These are phyloP conservation scores for Deroplatys truncata DNA, from an alignment of 2,888 invertebrate genomes.

Conservation along the genomic window DNA sequence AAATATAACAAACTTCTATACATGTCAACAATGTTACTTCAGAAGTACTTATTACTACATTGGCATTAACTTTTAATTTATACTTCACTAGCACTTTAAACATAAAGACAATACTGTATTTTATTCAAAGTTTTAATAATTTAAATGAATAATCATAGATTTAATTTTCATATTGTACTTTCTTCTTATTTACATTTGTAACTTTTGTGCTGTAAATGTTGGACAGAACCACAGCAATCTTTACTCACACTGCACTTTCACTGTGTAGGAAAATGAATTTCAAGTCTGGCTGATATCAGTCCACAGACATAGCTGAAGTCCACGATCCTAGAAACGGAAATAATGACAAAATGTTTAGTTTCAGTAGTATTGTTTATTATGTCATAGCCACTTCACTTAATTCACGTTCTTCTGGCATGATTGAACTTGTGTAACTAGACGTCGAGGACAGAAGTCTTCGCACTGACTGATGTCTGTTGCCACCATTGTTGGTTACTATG, in stretches of 20 bases:
- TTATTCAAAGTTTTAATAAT: background rate
- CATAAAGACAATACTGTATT: background rate
- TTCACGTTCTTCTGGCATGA: slow-evolving; percentile 29
- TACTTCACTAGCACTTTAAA: background rate
- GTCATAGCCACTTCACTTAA: slow-evolving; percentile 29
- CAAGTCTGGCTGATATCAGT: background rate
- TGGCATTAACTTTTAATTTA: background rate
- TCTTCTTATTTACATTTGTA: background rate
- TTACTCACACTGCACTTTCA: background rate
- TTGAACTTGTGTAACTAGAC: slow-evolving; percentile 31
- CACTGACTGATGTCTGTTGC: slow-evolving; percentile 31
- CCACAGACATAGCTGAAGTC: no score
- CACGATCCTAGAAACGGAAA: no score
- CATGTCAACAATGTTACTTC: background rate
- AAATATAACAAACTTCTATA: background rate
- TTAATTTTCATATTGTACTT: background rate
- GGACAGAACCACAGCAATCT: background rate
- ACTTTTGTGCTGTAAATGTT: background rate
- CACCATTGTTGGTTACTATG: slow-evolving; percentile 11
- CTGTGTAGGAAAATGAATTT: background rate
- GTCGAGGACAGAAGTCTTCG: slow-evolving; percentile 33
- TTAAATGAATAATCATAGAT: background rate
- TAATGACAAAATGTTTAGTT: background rate
- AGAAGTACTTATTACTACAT: background rate
- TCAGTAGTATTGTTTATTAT: background rate